Evolutionary conservation across 1,140 invertebrate species (phyloP).

Genomic region (Bemisia tabaci): DNA sequence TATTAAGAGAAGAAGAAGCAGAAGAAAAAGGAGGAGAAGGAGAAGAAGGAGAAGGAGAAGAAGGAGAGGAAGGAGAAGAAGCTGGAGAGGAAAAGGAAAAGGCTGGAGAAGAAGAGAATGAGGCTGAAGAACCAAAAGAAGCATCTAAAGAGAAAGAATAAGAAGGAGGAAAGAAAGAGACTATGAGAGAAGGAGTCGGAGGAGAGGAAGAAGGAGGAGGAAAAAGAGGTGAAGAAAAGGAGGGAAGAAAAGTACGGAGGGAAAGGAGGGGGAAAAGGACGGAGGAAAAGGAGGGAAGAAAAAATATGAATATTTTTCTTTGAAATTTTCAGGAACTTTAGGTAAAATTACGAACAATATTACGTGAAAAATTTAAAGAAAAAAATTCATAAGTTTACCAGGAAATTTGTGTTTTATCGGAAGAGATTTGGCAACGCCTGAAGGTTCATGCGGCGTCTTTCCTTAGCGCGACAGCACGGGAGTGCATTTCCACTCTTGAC

Average conservation of each 20-base stretch:
- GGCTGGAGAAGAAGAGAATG: neutral
- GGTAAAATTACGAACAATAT: too few species aligned
- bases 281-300: constrained; percentile 4
- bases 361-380: too few species aligned
- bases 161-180: neutral
- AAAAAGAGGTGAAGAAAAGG: constrained; percentile 4
- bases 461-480: too few species aligned
- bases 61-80: constrained; percentile 1
- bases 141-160: neutral
- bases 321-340: too few species aligned
- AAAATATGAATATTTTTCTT: neutral
- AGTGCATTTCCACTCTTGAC: too few species aligned
- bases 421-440: too few species aligned
- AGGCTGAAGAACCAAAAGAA: neutral
- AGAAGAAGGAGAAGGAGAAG: constrained; percentile 5
- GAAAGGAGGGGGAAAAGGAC: constrained; percentile 2
- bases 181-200: constrained; percentile 1
- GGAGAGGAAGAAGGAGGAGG: constrained; percentile 10
- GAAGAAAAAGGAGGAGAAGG: constrained; percentile 4
- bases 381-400: too few species aligned
- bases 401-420: too few species aligned
- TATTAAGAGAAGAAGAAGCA: neutral
- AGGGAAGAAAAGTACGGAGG: constrained; percentile 1
- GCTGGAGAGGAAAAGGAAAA: neutral
- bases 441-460: too few species aligned